These are phyloP conservation scores for Cichlasoma orientale DNA, from an alignment of 2,797 vertebrate genomes.

Conservation along the genomic window DNA sequence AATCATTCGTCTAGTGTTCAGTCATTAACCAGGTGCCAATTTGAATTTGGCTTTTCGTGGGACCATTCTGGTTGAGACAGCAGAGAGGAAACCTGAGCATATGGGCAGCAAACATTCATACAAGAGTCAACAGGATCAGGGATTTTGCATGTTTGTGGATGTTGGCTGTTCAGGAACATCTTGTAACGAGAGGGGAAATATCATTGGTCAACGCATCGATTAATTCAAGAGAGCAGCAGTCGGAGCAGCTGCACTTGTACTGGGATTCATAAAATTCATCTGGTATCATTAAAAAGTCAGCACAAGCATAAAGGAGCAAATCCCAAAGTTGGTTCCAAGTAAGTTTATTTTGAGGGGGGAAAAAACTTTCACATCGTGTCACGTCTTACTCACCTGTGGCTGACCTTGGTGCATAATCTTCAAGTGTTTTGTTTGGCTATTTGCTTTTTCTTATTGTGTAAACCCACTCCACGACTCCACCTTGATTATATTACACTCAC, in stretches of 20 bases:
- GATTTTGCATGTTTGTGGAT: background rate
- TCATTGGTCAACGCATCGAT: slow-evolving; percentile 19
- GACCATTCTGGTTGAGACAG: slow-evolving; percentile 11
- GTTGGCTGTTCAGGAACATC: slow-evolving; percentile 9
- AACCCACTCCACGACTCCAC: background rate
- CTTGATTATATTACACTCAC: slow-evolving; percentile 6
- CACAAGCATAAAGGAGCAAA: background rate
- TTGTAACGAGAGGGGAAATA: slow-evolving; percentile 2
- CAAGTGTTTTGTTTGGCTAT: slow-evolving; percentile 18
- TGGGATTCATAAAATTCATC: slow-evolving; percentile 10
- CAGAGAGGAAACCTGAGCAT: slow-evolving; percentile 33
- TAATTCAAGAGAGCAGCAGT: slow-evolving; percentile 10
- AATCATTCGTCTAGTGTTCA: slow-evolving; percentile 44
- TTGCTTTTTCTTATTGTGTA: slow-evolving; percentile 3
- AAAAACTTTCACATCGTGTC: slow-evolving; percentile 1
- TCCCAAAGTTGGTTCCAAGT: background rate
- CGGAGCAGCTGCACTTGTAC: slow-evolving; percentile 32
- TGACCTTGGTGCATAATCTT: slow-evolving; percentile 17
- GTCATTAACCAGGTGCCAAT: slow-evolving; percentile 58
- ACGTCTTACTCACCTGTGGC: background rate
- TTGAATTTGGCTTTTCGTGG: slow-evolving; percentile 40
- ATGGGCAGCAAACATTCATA: slow-evolving; percentile 14
- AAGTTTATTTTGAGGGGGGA: background rate
- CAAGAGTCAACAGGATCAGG: background rate
- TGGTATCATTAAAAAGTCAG: background rate